A percentile compares a stretch with the other conserved stretches of the same genome.
Conservation (phyloP, 2,113 vertebrate species). For the Poeciliopsis prolifica region DNA sequence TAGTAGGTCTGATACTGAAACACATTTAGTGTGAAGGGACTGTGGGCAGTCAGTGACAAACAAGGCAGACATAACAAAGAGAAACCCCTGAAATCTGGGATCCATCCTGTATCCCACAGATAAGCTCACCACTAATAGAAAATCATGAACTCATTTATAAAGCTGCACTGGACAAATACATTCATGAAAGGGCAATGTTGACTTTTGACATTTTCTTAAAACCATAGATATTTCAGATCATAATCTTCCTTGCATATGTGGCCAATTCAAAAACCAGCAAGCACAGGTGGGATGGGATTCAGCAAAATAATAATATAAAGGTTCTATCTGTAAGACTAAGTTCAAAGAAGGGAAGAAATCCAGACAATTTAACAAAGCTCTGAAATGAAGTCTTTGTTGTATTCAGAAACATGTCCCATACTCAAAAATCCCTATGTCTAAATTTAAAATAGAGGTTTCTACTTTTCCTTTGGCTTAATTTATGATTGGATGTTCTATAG, state of each 20-base stretch:
- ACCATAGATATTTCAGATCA: neutral
- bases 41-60: slow-evolving; percentile 22
- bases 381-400: no score
- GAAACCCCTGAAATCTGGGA: slow-evolving; percentile 10
- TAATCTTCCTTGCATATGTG: neutral
- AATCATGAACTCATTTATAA: slow-evolving; percentile 7
- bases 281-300: neutral
- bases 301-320: neutral
- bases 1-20: slow-evolving; percentile 44
- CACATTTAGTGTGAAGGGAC: slow-evolving; percentile 38
- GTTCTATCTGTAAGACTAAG: neutral
- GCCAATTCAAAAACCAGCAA: neutral
- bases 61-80: slow-evolving; percentile 31
- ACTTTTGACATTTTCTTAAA: neutral
- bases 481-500: neutral
- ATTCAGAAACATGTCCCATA: no score
- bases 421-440: no score
- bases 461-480: no score
- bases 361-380: neutral
- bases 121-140: slow-evolving; percentile 9
- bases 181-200: neutral
- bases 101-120: slow-evolving; percentile 15
- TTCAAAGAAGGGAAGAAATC: neutral
- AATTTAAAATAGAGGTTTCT: no score
- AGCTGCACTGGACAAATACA: neutral